Evolutionary conservation across 2,888 invertebrate genomes (phyloP).

Genomic region (Drosophila paranaensis): DNA sequence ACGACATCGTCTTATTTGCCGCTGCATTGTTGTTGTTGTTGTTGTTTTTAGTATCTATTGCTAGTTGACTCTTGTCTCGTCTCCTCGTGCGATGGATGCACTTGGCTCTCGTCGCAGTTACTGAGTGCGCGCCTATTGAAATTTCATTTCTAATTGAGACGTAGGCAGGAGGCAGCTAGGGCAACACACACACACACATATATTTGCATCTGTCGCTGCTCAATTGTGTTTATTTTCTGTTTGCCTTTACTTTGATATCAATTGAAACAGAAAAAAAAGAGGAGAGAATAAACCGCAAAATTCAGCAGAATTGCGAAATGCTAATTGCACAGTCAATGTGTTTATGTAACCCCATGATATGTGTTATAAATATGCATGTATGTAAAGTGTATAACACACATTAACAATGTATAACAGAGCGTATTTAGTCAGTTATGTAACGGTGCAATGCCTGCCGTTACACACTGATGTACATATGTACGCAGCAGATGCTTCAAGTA

Average conservation of each 20-base stretch:
- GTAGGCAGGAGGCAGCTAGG: not conserved
- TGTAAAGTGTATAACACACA: slow-evolving; percentile 20
- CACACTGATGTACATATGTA: no score
- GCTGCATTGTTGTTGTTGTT: slow-evolving; percentile 17
- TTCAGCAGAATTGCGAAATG: slow-evolving; percentile 39
- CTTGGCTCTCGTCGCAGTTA: slow-evolving; percentile 37
- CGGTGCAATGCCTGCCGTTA: not conserved
- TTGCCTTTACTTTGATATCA: slow-evolving; percentile 38
- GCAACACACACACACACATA: not conserved
- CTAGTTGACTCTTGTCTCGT: slow-evolving; percentile 22
- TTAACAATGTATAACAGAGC: slow-evolving; percentile 21
- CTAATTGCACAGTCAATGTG: slow-evolving; percentile 63
- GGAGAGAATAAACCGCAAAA: slow-evolving; percentile 26
- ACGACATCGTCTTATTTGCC: slow-evolving; percentile 47
- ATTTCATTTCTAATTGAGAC: slow-evolving; percentile 67
- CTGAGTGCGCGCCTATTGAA: slow-evolving; percentile 53
- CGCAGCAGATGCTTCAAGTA: not conserved
- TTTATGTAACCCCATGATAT: slow-evolving; percentile 61
- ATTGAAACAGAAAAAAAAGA: slow-evolving; percentile 27
- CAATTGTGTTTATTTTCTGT: slow-evolving; percentile 32
- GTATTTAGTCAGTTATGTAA: slow-evolving; percentile 24
- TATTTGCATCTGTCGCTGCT: slow-evolving; percentile 20
- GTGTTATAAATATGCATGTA: slow-evolving; percentile 31
- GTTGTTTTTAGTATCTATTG: slow-evolving; percentile 55
- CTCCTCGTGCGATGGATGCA: slow-evolving; percentile 40